A percentile compares a stretch with the other conserved stretches of the same genome.
Conservation (phyloP, 2,888 invertebrate species). For the Psylliodes chrysocephalus region DNA sequence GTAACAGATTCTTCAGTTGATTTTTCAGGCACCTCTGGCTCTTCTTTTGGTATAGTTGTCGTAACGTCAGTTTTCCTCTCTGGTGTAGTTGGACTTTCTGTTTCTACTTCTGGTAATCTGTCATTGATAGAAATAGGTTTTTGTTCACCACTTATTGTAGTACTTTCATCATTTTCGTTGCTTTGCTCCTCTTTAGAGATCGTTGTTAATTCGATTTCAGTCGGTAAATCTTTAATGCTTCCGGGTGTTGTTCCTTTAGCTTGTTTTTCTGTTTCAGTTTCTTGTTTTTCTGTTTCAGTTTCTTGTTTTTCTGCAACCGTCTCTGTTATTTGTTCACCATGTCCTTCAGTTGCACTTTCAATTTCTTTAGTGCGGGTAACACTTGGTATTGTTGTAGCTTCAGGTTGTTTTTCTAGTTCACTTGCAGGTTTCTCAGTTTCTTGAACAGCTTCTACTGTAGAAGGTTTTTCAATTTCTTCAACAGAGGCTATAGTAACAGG, state of each 20-base stretch:
- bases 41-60: background rate
- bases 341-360: background rate
- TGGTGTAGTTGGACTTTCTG: conserved; percentile 36
- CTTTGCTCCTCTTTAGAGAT: background rate
- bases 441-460: background rate
- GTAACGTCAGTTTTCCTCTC: conserved; percentile 24
- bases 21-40: conserved; percentile 24
- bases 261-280: conserved; percentile 9
- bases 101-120: conserved; percentile 32
- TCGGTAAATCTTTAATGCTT: background rate
- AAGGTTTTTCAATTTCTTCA: no score
- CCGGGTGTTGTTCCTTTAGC: background rate
- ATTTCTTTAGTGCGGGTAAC: background rate
- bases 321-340: background rate
- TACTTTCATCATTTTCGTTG: background rate
- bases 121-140: conserved; percentile 8
- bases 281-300: conserved; percentile 9
- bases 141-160: background rate
- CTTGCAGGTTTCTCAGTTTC: conserved; percentile 22
- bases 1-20: conserved; percentile 19
- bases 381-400: conserved; percentile 2
- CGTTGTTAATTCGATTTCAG: conserved; percentile 12
- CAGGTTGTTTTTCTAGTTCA: conserved; percentile 13
- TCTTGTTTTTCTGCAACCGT: conserved; percentile 4
- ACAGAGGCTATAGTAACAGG: no score